A percentile compares a stretch with the other conserved stretches of the same genome.
phyloP scores from a whole-genome alignment of 30 jellyfish, hydroid and myxozoan genomes.

The Sanderia malayensis region DNA sequence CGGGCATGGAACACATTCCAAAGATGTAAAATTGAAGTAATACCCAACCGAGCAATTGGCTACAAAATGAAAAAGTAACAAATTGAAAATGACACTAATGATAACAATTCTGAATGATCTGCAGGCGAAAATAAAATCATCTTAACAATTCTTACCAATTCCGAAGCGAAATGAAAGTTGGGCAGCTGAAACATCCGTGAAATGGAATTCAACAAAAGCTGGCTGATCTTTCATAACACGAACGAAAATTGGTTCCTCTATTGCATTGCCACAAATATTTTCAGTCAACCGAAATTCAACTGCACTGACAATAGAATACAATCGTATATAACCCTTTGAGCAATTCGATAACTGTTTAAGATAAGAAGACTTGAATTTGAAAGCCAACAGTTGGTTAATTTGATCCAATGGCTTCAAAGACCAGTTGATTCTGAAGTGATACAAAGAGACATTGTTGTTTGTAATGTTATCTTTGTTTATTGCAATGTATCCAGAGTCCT shows the following conservation, averaged over 20 bases:
- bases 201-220: background rate
- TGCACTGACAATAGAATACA: background rate
- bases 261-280: conserved; percentile 19
- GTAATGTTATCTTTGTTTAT: background rate
- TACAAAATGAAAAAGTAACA: background rate
- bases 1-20: conserved; percentile 19
- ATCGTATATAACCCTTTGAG: conserved; percentile 12
- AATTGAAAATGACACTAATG: too few relatives aligned
- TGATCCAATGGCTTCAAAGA: background rate
- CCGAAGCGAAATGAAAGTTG: conserved; percentile 4
- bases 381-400: conserved; percentile 8
- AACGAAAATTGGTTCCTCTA: background rate
- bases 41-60: conserved; percentile 25
- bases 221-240: background rate
- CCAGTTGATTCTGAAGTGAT: conserved; percentile 7
- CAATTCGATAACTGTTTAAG: conserved; percentile 17
- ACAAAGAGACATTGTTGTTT: conserved; percentile 1
- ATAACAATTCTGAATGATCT: too few relatives aligned
- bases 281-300: conserved; percentile 11
- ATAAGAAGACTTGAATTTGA: conserved; percentile 13
- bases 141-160: conserved; percentile 8
- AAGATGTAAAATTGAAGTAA: conserved; percentile 8
- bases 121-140: too few relatives aligned
- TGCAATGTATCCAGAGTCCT: background rate
- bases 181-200: background rate